Evolutionary conservation across 2,888 invertebrate genomes (phyloP), one percentile per base, ranked within the genome.

Genomic region (Amorpha juglandis): DNA sequence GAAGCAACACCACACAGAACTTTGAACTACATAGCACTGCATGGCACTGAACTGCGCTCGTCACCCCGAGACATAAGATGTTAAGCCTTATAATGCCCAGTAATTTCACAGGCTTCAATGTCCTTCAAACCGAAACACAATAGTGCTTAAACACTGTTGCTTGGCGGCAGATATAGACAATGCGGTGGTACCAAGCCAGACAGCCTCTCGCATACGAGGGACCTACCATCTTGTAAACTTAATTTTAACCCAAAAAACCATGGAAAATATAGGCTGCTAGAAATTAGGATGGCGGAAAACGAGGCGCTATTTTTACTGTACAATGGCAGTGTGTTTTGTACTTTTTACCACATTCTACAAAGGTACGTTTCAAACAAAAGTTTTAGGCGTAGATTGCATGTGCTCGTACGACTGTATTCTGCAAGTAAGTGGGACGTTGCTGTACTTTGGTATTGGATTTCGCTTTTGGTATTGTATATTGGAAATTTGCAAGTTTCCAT

Each of bases 291-390:
- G 58, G 58, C 42, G 1, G 42, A 38, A 27, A 42, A 58, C 58
- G 58, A 19, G 19, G 19, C 58, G 38, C 38, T 42, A 19, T 42
- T 38, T 42, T 16, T 42, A 19, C 42, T 11, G 58, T 58, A 58
- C 42, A 58, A 58, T 58, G 38, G 42, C 19, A 55, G 16, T 6
- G 58, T 11, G 16, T 58, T 58, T 58, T 58, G 55, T 55, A 21
- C 42, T 58, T 38, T 58, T 58, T 58, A 58, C 58, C 19, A 58
- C 42, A 58, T 58, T 58, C 19, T 19, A 58, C 58, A 58, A 58
- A 58, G 58, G 58, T 58, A 58, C 38, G 58, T 58, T 58, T 42
- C 58, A 42, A 19, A 58, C 58, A 58, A 58, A 58, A 58, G 42
- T 58, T 58, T 55, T 58, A 42, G 58, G 58, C 58, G 58, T 42